Base-by-base conservation (phyloP, 2,888 invertebrate genomes). In the Conops quadrifasciatus region DNA sequence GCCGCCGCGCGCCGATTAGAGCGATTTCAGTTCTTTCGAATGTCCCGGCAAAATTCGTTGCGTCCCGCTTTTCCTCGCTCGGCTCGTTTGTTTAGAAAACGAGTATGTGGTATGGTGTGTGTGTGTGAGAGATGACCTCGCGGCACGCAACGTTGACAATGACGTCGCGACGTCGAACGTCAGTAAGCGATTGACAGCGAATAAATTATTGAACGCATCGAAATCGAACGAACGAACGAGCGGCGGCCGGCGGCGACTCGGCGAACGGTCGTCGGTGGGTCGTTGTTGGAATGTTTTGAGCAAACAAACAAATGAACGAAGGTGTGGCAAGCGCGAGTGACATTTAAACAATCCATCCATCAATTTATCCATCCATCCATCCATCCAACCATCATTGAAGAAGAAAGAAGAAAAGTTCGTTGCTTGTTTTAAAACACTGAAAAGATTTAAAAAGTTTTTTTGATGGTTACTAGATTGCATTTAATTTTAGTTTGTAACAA, bases 151-250 rank as follows among this genome's bases (percentile, higher is more conserved):
- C 16, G 30, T 16, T 63, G 45, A 63, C 45, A 47, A 63, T 63
- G 63, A 63, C 63, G 63, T 63, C 47, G 63, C 16, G 15, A 9
- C 36, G 36, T 36, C 36, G 9, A 36, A 36, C 36, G n/a, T 3
- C n/a, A n/a, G n/a, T n/a, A n/a, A 21, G 47, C 63, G 63, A 47
- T 62, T 63, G 63, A 63, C 63, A 63, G n/a, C 47, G 63, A 47
- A 47, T 47, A 26, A 26, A 47, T 63, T 47, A 21, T 45, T 26
- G 53, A 21, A n/a, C 53, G 19, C 11, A 13, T 11, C 45, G 45
- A 43, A 13, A 11, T 19, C 21, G 53, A 4, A 2, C 53, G n/a
- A 49, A 49, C 49, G 49, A 49, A n/a, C 11, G 13, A 19, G 19
- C 7, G 11, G 13, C 53, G 53, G 21, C 9, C 19, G 2, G 21